phyloP scores from a whole-genome alignment of 2,113 vertebrate genomes.

The Calyptomena viridis region DNA sequence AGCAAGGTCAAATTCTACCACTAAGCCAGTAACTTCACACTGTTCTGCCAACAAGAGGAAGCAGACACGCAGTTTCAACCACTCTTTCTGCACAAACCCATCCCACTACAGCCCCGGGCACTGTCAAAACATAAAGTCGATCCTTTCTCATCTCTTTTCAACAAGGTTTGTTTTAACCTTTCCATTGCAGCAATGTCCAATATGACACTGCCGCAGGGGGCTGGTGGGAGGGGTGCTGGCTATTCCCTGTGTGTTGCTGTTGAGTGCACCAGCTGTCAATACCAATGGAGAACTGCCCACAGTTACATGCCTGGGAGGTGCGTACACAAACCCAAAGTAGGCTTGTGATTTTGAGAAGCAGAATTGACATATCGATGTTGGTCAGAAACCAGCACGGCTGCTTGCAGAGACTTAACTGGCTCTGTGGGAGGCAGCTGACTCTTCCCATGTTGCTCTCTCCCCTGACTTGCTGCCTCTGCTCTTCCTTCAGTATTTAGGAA shows the following conservation, averaged over 20 bases:
- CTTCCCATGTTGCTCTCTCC: neutral
- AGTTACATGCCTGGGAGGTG: slow-evolving; percentile 60
- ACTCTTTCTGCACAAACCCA: neutral
- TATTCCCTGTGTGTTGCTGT: slow-evolving; percentile 77
- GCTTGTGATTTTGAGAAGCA: slow-evolving; percentile 44
- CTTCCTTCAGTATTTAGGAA: neutral
- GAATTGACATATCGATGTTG: slow-evolving; percentile 50
- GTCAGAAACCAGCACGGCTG: slow-evolving; percentile 17
- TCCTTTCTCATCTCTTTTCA: slow-evolving; percentile 78
- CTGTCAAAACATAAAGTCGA: slow-evolving; percentile 78
- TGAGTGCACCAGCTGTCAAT: slow-evolving; percentile 80
- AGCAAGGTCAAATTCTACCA: neutral
- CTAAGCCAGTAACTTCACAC: neutral
- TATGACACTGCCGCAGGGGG: slow-evolving; percentile 71
- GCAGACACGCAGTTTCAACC: neutral
- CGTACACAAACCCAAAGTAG: neutral
- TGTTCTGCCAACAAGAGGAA: slow-evolving; percentile 6
- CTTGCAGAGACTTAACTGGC: neutral
- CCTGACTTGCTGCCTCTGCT: neutral
- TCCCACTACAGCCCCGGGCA: slow-evolving; percentile 45
- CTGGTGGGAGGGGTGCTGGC: slow-evolving; percentile 46
- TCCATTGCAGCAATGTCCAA: slow-evolving; percentile 76
- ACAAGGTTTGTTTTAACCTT: slow-evolving; percentile 80
- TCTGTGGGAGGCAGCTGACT: neutral
- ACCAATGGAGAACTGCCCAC: slow-evolving; percentile 75